Percentiles rank a stretch among this genome's conserved stretches.
phyloP scores from a whole-genome alignment of 2,113 vertebrate species.

The Suncus etruscus region DNA sequence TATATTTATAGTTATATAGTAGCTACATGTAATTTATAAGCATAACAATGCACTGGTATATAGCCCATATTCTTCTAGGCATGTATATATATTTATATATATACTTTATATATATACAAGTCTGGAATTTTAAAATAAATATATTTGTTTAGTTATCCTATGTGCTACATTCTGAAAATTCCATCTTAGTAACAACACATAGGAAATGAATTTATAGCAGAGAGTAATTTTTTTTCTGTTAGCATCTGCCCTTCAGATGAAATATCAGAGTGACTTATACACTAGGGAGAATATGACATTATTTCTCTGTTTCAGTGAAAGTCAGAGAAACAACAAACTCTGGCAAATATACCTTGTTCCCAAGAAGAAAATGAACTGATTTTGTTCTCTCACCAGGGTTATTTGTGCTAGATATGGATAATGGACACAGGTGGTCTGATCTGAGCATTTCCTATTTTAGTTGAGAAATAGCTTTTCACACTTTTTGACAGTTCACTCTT shows the following conservation, averaged over 20 bases:
- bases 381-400: slow-evolving; percentile 72
- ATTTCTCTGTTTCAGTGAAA: slow-evolving; percentile 61
- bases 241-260: background rate
- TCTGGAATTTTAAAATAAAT: background rate
- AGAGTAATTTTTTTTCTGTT: background rate
- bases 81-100: background rate
- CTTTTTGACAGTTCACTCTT: slow-evolving; percentile 69
- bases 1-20: background rate
- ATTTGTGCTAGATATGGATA: slow-evolving; percentile 71
- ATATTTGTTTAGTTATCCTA: background rate
- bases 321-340: slow-evolving; percentile 62
- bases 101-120: background rate
- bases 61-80: background rate
- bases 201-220: background rate
- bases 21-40: background rate
- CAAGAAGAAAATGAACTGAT: slow-evolving; percentile 77
- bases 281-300: slow-evolving; percentile 50
- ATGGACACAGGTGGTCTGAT: slow-evolving; percentile 71
- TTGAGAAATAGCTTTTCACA: slow-evolving; percentile 79
- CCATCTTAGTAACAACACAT: background rate
- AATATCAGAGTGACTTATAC: background rate
- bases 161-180: slow-evolving; percentile 10
- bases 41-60: background rate
- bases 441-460: slow-evolving; percentile 73
- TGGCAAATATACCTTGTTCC: slow-evolving; percentile 64